Percentiles rank a stretch among this genome's conserved stretches.
Evolutionary conservation across 1,140 invertebrate genomes (phyloP).

Genomic region (Brevipalpus yothersi): DNA sequence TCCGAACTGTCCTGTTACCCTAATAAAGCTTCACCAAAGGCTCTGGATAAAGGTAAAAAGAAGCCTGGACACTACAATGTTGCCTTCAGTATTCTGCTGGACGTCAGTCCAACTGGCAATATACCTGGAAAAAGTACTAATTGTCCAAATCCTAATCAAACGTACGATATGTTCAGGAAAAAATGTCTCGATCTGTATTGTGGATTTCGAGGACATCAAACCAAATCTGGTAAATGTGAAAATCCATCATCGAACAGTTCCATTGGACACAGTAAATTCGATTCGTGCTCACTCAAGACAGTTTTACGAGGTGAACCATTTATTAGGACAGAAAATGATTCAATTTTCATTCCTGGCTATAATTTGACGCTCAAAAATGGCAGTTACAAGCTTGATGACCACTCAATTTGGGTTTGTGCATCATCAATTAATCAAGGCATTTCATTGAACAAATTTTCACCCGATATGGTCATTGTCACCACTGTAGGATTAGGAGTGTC

Average conservation of each 20-base stretch:
- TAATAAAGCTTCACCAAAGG: neutral
- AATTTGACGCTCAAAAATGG: neutral
- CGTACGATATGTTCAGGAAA: neutral
- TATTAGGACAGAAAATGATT: neutral
- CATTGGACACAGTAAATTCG: too few relatives aligned
- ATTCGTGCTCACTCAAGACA: too few relatives aligned
- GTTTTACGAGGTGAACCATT: too few relatives aligned
- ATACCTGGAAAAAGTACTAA: too few relatives aligned
- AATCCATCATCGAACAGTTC: too few relatives aligned
- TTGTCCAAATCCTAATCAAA: neutral
- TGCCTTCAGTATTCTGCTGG: too few relatives aligned
- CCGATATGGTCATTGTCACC: conserved; percentile 22
- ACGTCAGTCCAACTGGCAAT: too few relatives aligned
- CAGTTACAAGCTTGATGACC: neutral
- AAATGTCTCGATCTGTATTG: neutral
- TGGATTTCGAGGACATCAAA: neutral
- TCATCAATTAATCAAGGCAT: neutral
- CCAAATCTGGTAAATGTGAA: too few relatives aligned
- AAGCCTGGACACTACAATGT: too few relatives aligned
- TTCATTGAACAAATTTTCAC: conserved; percentile 1
- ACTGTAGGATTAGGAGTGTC: conserved; percentile 24
- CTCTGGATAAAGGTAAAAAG: too few relatives aligned
- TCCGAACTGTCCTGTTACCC: neutral
- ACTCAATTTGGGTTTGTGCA: neutral
- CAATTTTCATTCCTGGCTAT: neutral